These are phyloP conservation scores for Thera obeliscata DNA, from an alignment of 2,888 invertebrate genomes.

Conservation along the genomic window DNA sequence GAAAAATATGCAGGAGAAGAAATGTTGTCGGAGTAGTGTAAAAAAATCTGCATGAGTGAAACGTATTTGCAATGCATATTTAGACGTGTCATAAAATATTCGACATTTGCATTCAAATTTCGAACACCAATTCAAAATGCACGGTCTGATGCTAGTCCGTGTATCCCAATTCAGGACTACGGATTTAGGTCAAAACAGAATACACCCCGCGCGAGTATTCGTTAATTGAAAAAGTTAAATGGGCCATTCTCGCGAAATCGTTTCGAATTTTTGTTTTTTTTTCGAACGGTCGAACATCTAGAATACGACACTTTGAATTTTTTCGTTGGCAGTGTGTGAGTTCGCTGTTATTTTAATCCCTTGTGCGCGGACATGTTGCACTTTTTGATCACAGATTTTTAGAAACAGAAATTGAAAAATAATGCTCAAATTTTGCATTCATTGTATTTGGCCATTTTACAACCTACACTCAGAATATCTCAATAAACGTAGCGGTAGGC, in stretches of 20 bases:
- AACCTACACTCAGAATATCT: no score
- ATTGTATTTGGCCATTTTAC: no score
- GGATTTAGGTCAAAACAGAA: conserved; percentile 64
- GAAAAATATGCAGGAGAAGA: no score
- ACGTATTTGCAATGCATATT: no score
- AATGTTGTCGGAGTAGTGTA: no score
- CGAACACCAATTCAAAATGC: background rate
- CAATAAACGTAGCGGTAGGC: no score
- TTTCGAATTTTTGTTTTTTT: conserved; percentile 57
- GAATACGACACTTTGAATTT: conserved; percentile 42
- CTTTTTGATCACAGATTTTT: background rate
- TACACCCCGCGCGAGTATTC: conserved; percentile 57
- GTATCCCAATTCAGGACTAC: conserved; percentile 31
- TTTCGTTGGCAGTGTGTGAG: conserved; percentile 23
- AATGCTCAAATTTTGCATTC: no score
- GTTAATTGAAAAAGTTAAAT: conserved; percentile 81
- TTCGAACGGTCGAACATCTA: conserved; percentile 38
- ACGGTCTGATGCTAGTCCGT: background rate
- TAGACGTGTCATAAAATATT: background rate
- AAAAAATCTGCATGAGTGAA: no score
- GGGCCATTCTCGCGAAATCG: conserved; percentile 68
- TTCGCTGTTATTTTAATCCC: conserved; percentile 9
- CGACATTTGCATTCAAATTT: background rate
- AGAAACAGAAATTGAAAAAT: no score
- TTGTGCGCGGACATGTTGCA: background rate